A percentile compares a stretch with the other conserved stretches of the same genome.
Evolutionary conservation across 2,797 vertebrate genomes (phyloP).

Genomic region (Argyrosomus regius): DNA sequence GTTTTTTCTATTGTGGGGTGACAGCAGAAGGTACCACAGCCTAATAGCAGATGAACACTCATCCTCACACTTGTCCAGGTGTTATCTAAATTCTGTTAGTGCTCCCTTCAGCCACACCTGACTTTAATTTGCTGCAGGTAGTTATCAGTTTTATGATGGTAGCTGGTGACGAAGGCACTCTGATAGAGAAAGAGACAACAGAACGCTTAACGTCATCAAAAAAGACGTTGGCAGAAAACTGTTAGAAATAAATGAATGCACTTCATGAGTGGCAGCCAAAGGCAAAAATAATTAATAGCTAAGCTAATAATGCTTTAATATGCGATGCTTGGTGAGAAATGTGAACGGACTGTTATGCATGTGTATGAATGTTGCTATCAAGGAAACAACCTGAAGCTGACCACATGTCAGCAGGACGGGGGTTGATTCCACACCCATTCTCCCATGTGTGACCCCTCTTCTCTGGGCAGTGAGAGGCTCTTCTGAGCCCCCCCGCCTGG

Average conservation of each 20-base stretch:
- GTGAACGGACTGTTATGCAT: neutral
- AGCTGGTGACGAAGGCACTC: no score
- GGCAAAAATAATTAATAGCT: neutral
- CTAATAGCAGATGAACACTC: neutral
- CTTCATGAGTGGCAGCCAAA: neutral
- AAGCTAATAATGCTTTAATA: neutral
- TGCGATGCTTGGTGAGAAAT: neutral
- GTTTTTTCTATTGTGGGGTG: neutral
- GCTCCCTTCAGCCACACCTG: neutral
- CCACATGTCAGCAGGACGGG: neutral
- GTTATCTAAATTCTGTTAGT: neutral
- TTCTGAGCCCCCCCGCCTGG: constrained; percentile 4
- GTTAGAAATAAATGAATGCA: neutral
- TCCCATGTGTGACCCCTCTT: neutral
- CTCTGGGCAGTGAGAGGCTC: neutral
- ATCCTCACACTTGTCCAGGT: neutral
- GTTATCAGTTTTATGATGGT: neutral
- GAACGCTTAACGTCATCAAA: neutral
- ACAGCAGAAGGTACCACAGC: neutral
- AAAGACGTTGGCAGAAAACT: neutral
- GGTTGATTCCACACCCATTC: neutral
- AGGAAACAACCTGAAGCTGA: neutral
- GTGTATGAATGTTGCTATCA: neutral
- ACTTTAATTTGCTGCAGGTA: neutral
- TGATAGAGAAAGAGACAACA: no score